phyloP scores from a whole-genome alignment of 2,113 vertebrate genomes.

The Ivindomyrus marchei region DNA sequence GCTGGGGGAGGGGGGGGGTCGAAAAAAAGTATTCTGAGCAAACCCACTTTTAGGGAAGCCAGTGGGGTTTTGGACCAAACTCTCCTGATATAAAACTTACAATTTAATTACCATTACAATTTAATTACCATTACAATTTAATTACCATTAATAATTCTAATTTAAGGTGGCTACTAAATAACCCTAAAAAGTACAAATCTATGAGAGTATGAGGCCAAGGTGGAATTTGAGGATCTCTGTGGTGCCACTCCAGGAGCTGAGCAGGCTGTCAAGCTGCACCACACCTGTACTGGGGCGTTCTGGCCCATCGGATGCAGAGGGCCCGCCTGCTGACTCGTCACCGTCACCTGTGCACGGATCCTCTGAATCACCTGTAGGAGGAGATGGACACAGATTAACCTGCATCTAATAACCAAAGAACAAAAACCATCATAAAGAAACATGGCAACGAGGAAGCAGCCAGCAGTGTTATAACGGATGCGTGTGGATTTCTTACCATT shows the following conservation, averaged over 20 bases:
- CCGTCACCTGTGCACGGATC: conserved; percentile 50
- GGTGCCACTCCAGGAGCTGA: background rate
- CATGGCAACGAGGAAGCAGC: background rate
- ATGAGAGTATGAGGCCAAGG: background rate
- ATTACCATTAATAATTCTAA: background rate
- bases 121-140: background rate
- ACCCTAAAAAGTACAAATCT: background rate
- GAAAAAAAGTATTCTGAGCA: background rate
- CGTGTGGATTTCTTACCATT: conserved; percentile 45
- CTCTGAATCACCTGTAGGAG: conserved; percentile 49
- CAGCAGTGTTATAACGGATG: background rate
- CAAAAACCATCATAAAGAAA: background rate
- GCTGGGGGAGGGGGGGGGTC: background rate
- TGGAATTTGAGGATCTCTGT: background rate
- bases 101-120: background rate
- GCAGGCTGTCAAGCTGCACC: background rate
- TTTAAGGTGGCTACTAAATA: background rate
- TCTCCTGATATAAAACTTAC: background rate
- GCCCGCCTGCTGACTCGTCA: conserved; percentile 34
- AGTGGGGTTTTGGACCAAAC: background rate
- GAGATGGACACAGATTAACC: background rate
- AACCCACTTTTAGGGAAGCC: background rate
- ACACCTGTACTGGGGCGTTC: conserved; percentile 44
- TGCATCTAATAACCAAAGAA: background rate
- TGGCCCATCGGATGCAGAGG: conserved; percentile 44